Evolutionary conservation across 2,797 vertebrate genomes (phyloP).

Genomic region (Pseudochirops corinnae): DNA sequence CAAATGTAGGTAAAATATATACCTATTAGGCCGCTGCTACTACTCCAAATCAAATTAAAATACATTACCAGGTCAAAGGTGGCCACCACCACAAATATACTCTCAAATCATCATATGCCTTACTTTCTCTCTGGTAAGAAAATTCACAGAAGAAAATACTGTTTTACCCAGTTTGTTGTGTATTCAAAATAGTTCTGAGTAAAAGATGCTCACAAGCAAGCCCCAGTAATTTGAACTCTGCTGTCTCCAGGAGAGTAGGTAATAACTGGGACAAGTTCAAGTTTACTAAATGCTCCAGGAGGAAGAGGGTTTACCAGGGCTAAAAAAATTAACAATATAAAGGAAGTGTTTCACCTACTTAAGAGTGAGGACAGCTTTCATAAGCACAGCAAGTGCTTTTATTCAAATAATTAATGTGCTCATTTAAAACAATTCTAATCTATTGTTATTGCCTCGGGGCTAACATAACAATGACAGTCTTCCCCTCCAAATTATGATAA

Average conservation of each 20-base stretch:
- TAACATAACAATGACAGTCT: background rate
- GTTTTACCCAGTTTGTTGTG: background rate
- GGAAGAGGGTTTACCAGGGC: background rate
- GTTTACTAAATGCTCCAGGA: background rate
- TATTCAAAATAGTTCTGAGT: background rate
- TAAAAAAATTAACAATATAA: background rate
- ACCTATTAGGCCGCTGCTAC: background rate
- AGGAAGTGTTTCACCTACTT: background rate
- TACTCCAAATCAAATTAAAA: background rate
- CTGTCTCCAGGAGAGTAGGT: background rate
- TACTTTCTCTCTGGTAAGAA: conserved; percentile 32
- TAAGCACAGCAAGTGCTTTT: background rate
- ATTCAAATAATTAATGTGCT: background rate
- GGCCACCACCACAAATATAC: background rate
- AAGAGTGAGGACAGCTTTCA: background rate
- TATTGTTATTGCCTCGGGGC: background rate
- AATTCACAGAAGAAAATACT: background rate
- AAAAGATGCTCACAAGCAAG: background rate
- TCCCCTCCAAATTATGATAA: background rate
- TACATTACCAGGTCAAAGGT: background rate
- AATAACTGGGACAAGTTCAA: background rate
- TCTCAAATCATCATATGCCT: conserved; percentile 1
- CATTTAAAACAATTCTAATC: background rate
- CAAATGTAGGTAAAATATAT: no score
- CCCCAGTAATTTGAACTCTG: background rate